Base-by-base conservation (phyloP, 2,113 vertebrate genomes). In the Pseudorhombus dupliciocellatus region DNA sequence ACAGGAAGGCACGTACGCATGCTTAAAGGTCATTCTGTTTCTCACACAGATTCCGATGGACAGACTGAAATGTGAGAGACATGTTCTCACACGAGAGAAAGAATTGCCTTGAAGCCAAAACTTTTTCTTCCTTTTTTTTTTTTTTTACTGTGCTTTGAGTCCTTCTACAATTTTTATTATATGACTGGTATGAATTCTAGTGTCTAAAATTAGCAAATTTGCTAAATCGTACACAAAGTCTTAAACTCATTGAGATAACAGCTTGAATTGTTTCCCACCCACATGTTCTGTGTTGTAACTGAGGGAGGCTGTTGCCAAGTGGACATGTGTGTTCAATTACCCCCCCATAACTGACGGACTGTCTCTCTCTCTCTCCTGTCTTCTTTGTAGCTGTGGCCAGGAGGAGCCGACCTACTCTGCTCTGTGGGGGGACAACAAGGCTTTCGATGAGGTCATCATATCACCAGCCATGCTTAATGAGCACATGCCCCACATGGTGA, bases 401-500 rank as follows among this genome's bases (percentile, higher is more conserved):
- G 97, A 98, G 76, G 98, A 99, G 20, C 97, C 98, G 65, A 99
- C 97, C 0, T 99, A 99, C 87, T 98, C 96, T 1, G 98, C 98
- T 68, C 96, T 99, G 80, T 99, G 97, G 98, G 97, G 96, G 0
- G 96, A 99, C 92, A 99, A 99, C 87, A 98, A 98, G 87, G 96
- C 96, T 5, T 99, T 99, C 70, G 93, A 98, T 4, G 97, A 99
- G 90, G 98, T 99, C 88, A 97, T 99, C 93, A 99, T 99, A 90
- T 99, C 98, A 0, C 96, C 98, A 0, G 98, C 98, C 44, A 99
- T 99, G 98, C 91, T 99, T 66, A 98, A 99, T 0, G 97, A 99
- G 55, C 98, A 99, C 89, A 94, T 99, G 84, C 97, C 98, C 0
- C 96, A 98, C 0, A 96, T 99, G 90, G 98, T 99, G 90, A 98